Evolutionary conservation across 1,140 invertebrate species (phyloP), one percentile per base, ranked within the genome.

Genomic region (Diorhabda carinulata): DNA sequence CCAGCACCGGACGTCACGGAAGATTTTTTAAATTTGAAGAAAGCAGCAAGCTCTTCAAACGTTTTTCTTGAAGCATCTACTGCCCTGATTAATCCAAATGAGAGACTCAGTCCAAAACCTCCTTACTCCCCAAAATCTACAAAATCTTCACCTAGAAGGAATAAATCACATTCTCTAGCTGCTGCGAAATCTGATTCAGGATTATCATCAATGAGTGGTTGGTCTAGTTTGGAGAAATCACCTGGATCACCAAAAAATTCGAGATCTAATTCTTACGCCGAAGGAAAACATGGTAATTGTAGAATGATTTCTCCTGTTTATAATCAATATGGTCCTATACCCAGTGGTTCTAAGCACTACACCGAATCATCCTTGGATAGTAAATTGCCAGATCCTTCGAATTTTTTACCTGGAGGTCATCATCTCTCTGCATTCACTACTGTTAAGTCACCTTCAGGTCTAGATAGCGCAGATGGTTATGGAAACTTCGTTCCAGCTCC

Each of bases 221-320:
- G 92, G 88, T 93, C 91, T 6, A 92, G 89, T 78, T 80, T 92
- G 71, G 92, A 93, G 81, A 94, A 93, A 82, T 92, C 91, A 43
- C 91, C 91, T 7, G 89, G 88, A 62, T 92, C 90, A 2, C 90
- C 91, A 0, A 86, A 87, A 72, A 60, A 56, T 6, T 56, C 59
- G 8, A 76, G 75, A 69, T 62, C 72, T 4, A 74, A 73, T 62
- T 77, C 74, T 69, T 74, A 70, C 62, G 43, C 68, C 8, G 71
- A 72, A 58, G 45, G 40, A 7, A 68, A 68, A 60, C 70, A 70
- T 47, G 57, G 72, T 41, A 72, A 62, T 65, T 71, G 70, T 41
- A 66, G 64, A 45, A n/a, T 68, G 41, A 57, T 71, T 5, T 73
- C 73, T 0, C 71, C 73, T 9, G 65, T 57, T 25, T 57, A 69